Percentiles rank a stretch among this genome's conserved stretches.
Evolutionary conservation across 1,140 invertebrate genomes (phyloP).

Genomic region (Latrodectus geometricus): DNA sequence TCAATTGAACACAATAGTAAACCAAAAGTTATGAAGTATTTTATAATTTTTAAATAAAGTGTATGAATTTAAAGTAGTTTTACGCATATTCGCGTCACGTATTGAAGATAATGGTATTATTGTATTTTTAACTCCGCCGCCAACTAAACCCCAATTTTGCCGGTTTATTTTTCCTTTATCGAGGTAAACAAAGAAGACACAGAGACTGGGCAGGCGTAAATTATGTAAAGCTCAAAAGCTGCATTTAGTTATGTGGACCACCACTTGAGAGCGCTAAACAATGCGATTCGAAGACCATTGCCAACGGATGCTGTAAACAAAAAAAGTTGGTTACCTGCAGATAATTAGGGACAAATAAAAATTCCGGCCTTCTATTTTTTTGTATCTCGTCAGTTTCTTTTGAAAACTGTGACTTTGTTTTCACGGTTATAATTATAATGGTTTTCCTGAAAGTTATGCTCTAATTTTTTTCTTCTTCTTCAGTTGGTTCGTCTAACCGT

Average conservation of each 20-base stretch:
- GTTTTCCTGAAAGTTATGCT: neutral
- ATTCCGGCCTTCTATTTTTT: constrained; percentile 2
- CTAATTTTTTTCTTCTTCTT: constrained; percentile 19
- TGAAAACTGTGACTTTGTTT: constrained; percentile 18
- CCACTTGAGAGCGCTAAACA: neutral
- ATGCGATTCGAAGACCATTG: neutral
- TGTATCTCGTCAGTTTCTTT: neutral
- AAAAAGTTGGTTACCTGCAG: neutral
- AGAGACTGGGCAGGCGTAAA: neutral
- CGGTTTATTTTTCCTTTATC: neutral
- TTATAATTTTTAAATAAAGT: no score
- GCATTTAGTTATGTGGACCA: neutral
- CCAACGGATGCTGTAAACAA: neutral
- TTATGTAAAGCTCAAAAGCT: neutral
- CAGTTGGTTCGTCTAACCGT: neutral
- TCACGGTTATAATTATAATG: constrained; percentile 39
- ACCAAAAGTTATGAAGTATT: no score
- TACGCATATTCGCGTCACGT: no score
- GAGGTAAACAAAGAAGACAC: neutral
- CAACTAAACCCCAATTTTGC: neutral
- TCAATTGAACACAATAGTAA: no score
- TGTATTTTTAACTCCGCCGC: no score
- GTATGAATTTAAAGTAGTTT: no score
- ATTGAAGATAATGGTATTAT: no score
- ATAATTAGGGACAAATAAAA: constrained; percentile 30